These are phyloP conservation scores for Ameiurus melas DNA, from an alignment of 2,113 vertebrate species.

Conservation along the genomic window DNA sequence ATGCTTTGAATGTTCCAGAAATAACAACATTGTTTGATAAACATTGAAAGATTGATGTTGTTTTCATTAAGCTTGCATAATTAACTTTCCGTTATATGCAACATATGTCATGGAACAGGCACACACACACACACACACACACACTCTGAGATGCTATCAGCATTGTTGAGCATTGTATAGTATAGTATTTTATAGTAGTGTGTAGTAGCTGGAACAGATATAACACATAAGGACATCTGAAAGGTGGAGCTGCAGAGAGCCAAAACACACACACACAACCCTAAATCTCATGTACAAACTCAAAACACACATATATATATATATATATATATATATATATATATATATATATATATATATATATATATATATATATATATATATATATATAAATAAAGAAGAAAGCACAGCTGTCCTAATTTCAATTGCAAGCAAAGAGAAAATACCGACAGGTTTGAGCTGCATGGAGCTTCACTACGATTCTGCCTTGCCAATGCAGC, in stretches of 20 bases:
- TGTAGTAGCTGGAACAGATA: background rate
- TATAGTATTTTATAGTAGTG: background rate
- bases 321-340: no score
- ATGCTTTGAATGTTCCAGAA: background rate
- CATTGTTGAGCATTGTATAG: background rate
- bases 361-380: no score
- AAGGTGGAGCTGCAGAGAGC: background rate
- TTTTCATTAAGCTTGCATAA: background rate
- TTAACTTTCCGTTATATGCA: background rate
- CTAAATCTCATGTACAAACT: background rate
- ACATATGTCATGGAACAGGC: background rate
- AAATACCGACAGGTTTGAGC: background rate
- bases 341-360: no score
- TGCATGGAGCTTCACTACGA: background rate
- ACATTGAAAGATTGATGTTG: background rate
- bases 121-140: background rate
- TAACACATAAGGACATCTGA: slow-evolving; percentile 20
- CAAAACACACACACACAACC: background rate
- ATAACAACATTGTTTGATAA: background rate
- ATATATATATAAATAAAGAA: no score
- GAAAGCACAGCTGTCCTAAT: background rate
- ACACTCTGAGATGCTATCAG: background rate
- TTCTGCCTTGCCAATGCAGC: background rate
- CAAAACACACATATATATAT: background rate
- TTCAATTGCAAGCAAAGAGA: background rate